Evolutionary conservation across 2,113 vertebrate species (phyloP).

Genomic region (Ptilonorhynchus violaceus): DNA sequence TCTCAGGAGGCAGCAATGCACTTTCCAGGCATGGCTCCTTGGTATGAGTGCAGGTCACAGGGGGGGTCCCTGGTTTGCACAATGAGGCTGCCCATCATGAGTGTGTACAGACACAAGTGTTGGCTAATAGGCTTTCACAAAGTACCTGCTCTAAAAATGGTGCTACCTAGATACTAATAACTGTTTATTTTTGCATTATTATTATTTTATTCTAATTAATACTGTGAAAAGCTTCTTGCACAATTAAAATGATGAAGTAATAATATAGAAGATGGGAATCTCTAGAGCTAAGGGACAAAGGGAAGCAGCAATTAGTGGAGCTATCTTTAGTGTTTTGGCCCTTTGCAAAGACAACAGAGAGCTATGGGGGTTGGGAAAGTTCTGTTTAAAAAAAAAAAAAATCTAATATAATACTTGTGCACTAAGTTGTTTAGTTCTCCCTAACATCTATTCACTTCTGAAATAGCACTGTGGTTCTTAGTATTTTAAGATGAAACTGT

Average conservation of each 20-base stretch:
- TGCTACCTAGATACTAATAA: neutral
- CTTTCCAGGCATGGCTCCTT: accelerated
- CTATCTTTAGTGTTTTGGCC: slow-evolving; percentile 51
- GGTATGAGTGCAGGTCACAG: neutral
- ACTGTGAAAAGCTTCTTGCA: slow-evolving; percentile 2
- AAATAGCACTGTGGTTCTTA: neutral
- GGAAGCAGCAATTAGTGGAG: slow-evolving; percentile 35
- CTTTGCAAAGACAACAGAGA: slow-evolving; percentile 47
- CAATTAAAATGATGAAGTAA: slow-evolving; percentile 33
- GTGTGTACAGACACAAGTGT: neutral
- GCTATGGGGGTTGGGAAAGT: neutral
- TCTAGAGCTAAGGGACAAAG: slow-evolving; percentile 11
- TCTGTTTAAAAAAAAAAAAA: neutral
- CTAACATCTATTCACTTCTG: neutral
- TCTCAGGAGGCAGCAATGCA: accelerated
- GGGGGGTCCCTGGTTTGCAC: neutral
- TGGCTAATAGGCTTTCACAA: neutral
- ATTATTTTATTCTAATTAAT: slow-evolving; percentile 35
- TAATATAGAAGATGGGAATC: neutral
- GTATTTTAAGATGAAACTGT: neutral
- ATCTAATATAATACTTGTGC: neutral
- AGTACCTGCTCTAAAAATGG: neutral
- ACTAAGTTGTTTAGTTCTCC: neutral
- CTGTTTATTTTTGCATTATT: neutral
- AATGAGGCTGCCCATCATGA: neutral